Evolutionary conservation across 2,113 vertebrate species (phyloP).

Genomic region (Calidris pugnax): DNA sequence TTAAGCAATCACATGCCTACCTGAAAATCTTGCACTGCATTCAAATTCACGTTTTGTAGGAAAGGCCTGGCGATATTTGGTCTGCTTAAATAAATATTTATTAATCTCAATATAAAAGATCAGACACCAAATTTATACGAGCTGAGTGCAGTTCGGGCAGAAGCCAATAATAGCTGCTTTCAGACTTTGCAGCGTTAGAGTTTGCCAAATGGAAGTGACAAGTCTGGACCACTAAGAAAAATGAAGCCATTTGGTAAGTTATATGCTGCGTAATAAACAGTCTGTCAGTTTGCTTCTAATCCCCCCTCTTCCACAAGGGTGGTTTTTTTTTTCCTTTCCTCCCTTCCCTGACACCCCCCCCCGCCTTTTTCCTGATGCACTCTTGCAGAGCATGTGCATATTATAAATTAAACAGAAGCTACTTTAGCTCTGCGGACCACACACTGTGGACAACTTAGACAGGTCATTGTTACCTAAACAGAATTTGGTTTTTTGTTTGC

Average conservation of each 20-base stretch:
- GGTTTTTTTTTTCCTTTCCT: rapidly evolving
- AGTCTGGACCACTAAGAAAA: constrained; percentile 70
- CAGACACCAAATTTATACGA: constrained; percentile 56
- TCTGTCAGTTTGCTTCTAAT: constrained; percentile 71
- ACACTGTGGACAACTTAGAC: constrained; percentile 36
- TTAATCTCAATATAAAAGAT: constrained; percentile 63
- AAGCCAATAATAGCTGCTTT: constrained; percentile 68
- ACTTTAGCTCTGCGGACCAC: constrained; percentile 58
- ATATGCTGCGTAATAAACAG: constrained; percentile 67
- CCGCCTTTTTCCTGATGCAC: neutral
- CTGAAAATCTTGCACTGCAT: neutral
- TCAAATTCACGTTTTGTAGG: neutral
- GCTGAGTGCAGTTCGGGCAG: neutral
- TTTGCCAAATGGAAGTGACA: constrained; percentile 74
- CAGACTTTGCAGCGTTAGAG: constrained; percentile 52
- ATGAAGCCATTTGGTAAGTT: constrained; percentile 70
- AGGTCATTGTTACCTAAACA: constrained; percentile 61
- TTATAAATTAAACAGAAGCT: constrained; percentile 56
- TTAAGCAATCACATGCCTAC: constrained; percentile 6
- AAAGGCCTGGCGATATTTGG: neutral
- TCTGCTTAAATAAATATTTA: constrained; percentile 65
- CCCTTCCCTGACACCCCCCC: neutral
- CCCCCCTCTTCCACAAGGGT: constrained; percentile 37
- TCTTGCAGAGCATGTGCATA: neutral
- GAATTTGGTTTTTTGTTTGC: constrained; percentile 48